Base-by-base conservation (phyloP, 2,797 vertebrate species). In the Halcyon chelicuti region DNA sequence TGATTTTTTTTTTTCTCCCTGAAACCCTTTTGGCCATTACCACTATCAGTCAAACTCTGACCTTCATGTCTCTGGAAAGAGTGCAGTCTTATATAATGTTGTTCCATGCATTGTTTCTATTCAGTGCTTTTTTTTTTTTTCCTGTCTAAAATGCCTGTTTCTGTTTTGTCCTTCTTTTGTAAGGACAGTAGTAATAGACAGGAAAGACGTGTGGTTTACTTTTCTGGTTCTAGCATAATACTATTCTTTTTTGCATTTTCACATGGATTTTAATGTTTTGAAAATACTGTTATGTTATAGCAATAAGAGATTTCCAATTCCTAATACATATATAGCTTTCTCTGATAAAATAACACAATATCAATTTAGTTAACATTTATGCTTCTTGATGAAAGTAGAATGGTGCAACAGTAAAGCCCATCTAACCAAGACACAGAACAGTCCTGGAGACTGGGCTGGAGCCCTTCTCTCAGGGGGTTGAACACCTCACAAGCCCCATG, bases 401-500 rank as follows among this genome's bases (percentile, higher is more conserved):
- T 3, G 3, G 15, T 46, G 49, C 35, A 68, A 47, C 7, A 25
- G 9, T 31, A 63, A 35, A 77, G 15, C 10, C 28, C 73, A 5
- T 52, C 28, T 65, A 68, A 19, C 6, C 9, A 37, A 93, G 52
- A 29, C 52, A n/a, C 18, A 54, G 52, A 54, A 54, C 29, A 54
- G 4, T 49, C 26, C 66, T 67, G 70, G 35, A 66, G 44, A 42
- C 3, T 22, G 14, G 3, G 13, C 14, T 44, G 49, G 72, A 73
- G 15, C 12, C 23, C 7, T 17, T 39, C 14, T 54, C n/a, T 57
- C 40, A 55, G 49, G 3, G 3, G 21, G 10, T 26, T 65, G 54
- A 87, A 37, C 14, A 18, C 12, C 7, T 55, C 28, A 42, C 1
- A 6, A 55, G 21, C 19, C 29, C 54, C 0, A 0, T 33, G 12